These are phyloP conservation scores for Alligator mississippiensis DNA, from an alignment of 2,113 vertebrate genomes.

Conservation along the genomic window DNA sequence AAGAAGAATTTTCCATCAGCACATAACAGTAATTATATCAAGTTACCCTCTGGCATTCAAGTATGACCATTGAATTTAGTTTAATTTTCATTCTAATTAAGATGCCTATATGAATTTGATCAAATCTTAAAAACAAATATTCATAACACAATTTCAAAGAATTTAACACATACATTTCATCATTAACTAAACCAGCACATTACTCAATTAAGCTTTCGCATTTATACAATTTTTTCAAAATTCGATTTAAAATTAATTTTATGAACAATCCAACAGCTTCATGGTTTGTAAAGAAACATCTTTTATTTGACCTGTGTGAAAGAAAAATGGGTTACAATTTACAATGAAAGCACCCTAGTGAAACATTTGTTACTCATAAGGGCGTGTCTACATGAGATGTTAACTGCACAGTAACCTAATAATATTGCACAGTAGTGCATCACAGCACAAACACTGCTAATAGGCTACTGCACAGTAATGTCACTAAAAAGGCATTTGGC, in stretches of 20 bases:
- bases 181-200: not conserved
- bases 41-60: not conserved
- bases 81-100: not conserved
- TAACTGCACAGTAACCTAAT: no score
- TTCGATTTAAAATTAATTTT: not conserved
- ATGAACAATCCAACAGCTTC: not conserved
- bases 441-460: no score
- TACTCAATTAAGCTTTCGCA: not conserved
- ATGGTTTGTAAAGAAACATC: not conserved
- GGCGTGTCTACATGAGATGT: no score
- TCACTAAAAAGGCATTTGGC: no score
- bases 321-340: not conserved
- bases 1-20: not conserved
- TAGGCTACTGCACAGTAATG: no score
- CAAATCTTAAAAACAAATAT: not conserved
- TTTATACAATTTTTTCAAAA: not conserved
- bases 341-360: not conserved
- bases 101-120: not conserved
- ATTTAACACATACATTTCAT: not conserved
- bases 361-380: not conserved
- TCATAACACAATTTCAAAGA: not conserved
- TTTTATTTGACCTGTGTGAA: not conserved
- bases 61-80: not conserved
- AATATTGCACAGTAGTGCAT: no score
- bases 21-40: not conserved